phyloP scores from a whole-genome alignment of 2,888 invertebrate species.

The Xylophagus ater region DNA sequence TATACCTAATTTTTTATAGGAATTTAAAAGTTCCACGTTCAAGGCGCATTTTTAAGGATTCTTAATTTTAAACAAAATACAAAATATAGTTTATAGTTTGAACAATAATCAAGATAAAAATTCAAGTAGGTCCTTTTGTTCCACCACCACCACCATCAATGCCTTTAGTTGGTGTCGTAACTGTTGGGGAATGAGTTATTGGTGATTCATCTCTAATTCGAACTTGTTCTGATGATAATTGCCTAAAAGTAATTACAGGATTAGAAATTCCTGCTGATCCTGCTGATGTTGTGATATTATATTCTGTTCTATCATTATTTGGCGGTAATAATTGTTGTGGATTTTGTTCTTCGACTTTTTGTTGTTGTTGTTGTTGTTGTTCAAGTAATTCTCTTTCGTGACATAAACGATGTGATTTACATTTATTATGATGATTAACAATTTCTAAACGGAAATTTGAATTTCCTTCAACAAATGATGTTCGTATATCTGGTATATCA shows the following conservation, averaged over 20 bases:
- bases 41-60: no score
- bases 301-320: not conserved
- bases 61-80: no score
- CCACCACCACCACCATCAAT: not conserved
- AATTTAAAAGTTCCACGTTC: no score
- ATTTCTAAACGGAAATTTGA: slow-evolving; percentile 66
- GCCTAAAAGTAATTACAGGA: not conserved
- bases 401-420: slow-evolving; percentile 63
- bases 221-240: not conserved
- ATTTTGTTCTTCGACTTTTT: not conserved
- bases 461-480: slow-evolving; percentile 70
- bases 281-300: not conserved
- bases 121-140: slow-evolving; percentile 8
- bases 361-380: slow-evolving; percentile 11
- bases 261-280: not conserved
- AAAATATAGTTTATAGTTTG: no score
- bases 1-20: no score
- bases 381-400: slow-evolving; percentile 41
- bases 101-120: not conserved
- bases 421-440: slow-evolving; percentile 67
- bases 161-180: not conserved
- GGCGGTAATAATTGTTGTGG: not conserved
- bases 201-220: not conserved
- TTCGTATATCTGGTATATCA: slow-evolving; percentile 56
- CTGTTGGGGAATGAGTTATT: not conserved